Percentiles rank a stretch among this genome's conserved stretches.
These are phyloP conservation scores for Lepeophtheirus nordmannii DNA, from an alignment of 2,888 invertebrate species.

Conservation along the genomic window DNA sequence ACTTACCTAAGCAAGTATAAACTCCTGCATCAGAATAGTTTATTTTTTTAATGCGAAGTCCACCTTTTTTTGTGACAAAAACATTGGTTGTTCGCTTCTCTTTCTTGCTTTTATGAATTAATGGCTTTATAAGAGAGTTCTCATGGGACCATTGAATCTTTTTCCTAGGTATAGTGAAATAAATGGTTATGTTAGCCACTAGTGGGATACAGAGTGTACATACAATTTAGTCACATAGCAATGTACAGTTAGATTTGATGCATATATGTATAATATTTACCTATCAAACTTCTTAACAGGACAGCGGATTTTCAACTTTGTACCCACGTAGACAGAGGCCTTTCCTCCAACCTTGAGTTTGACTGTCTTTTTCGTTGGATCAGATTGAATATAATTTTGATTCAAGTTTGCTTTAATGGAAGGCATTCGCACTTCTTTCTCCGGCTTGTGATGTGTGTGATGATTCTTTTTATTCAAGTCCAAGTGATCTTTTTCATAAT, in stretches of 20 bases:
- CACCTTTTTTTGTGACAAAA: slow-evolving; percentile 75
- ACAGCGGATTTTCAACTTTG: slow-evolving; percentile 81
- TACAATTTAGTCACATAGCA: background rate
- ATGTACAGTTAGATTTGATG: background rate
- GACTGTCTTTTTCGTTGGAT: slow-evolving; percentile 52
- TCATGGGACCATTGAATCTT: slow-evolving; percentile 81
- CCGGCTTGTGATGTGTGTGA: background rate
- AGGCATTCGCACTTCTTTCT: slow-evolving; percentile 49
- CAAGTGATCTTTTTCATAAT: background rate
- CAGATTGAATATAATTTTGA: slow-evolving; percentile 61
- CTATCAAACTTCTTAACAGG: slow-evolving; percentile 60
- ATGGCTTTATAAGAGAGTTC: slow-evolving; percentile 34
- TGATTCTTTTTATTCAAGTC: background rate
- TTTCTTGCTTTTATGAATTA: slow-evolving; percentile 50
- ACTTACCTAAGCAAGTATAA: slow-evolving; percentile 61
- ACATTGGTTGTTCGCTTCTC: slow-evolving; percentile 41
- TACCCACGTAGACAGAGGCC: slow-evolving; percentile 75
- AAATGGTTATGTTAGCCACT: slow-evolving; percentile 25
- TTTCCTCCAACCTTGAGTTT: slow-evolving; percentile 75
- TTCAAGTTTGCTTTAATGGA: slow-evolving; percentile 62
- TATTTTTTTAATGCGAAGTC: slow-evolving; percentile 65
- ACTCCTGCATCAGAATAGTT: slow-evolving; percentile 63
- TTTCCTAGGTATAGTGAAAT: slow-evolving; percentile 39
- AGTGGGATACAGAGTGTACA: background rate
- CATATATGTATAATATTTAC: slow-evolving; percentile 29